Evolutionary conservation across 2,888 invertebrate genomes (phyloP).

Genomic region (Parthenolecanium corni): DNA sequence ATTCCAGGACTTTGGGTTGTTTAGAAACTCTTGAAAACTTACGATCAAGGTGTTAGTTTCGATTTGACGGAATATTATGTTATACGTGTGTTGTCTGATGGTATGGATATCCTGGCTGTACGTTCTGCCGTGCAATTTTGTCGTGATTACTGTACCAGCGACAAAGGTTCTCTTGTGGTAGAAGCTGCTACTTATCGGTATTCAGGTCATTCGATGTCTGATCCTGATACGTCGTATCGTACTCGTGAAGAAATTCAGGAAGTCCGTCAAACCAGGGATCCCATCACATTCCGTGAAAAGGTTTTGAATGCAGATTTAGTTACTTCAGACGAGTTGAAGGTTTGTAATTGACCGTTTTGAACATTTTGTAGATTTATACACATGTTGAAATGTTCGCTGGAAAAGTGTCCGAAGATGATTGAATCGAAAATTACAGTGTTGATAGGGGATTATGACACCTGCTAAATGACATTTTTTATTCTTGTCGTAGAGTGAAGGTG

Average conservation of each 20-base stretch:
- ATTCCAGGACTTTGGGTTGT: slow-evolving; percentile 87
- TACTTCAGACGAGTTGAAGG: slow-evolving; percentile 82
- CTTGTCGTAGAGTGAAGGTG: too few species aligned
- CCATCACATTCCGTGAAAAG: slow-evolving; percentile 89
- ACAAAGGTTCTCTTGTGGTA: slow-evolving; percentile 84
- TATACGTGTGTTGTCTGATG: slow-evolving; percentile 61
- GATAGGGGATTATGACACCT: too few species aligned
- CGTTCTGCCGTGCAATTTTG: slow-evolving; percentile 75
- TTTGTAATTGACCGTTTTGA: too few species aligned
- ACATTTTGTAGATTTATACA: slow-evolving; percentile 44
- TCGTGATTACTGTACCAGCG: slow-evolving; percentile 65
- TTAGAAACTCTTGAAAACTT: slow-evolving; percentile 36
- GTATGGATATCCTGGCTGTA: slow-evolving; percentile 92
- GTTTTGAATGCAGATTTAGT: slow-evolving; percentile 64
- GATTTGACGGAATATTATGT: too few species aligned
- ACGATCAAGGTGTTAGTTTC: too few species aligned
- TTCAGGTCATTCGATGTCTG: slow-evolving; percentile 98
- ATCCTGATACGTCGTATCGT: slow-evolving; percentile 93
- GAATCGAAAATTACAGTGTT: too few species aligned
- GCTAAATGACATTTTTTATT: too few species aligned
- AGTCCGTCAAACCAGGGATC: slow-evolving; percentile 90
- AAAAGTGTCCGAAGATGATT: too few species aligned
- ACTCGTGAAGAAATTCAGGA: slow-evolving; percentile 94
- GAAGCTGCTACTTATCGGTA: slow-evolving; percentile 95
- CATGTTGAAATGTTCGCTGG: background rate